Percentiles rank a stretch among this genome's conserved stretches.
Evolutionary conservation across 2,113 vertebrate species (phyloP).

Genomic region (Ahaetulla prasina): DNA sequence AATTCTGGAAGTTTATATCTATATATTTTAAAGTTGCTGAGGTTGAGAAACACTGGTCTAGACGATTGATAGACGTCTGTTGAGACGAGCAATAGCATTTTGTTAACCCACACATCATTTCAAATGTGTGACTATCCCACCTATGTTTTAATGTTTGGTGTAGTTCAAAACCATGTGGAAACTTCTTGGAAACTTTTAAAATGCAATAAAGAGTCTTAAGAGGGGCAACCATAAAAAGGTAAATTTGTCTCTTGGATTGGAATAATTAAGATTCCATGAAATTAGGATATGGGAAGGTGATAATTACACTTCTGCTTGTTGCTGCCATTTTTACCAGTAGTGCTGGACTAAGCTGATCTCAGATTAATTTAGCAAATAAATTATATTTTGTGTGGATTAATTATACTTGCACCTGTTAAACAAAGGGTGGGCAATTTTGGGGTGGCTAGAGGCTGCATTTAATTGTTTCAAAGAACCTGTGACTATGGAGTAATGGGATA

Average conservation of each 20-base stretch:
- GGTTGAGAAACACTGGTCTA: neutral
- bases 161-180: neutral
- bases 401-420: neutral
- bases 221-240: neutral
- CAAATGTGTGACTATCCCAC: neutral
- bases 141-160: neutral
- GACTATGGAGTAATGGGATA: neutral
- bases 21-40: neutral
- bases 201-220: neutral
- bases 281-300: neutral
- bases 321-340: neutral
- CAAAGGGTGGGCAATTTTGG: neutral
- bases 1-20: neutral
- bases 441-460: neutral
- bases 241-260: neutral
- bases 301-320: neutral
- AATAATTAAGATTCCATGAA: neutral
- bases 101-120: neutral
- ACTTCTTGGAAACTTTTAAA: neutral
- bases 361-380: neutral
- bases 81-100: neutral
- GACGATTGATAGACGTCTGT: neutral
- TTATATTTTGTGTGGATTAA: neutral
- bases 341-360: neutral
- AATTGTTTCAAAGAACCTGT: neutral